phyloP scores from a whole-genome alignment of 2,113 vertebrate genomes.

The Grammomys surdaster region DNA sequence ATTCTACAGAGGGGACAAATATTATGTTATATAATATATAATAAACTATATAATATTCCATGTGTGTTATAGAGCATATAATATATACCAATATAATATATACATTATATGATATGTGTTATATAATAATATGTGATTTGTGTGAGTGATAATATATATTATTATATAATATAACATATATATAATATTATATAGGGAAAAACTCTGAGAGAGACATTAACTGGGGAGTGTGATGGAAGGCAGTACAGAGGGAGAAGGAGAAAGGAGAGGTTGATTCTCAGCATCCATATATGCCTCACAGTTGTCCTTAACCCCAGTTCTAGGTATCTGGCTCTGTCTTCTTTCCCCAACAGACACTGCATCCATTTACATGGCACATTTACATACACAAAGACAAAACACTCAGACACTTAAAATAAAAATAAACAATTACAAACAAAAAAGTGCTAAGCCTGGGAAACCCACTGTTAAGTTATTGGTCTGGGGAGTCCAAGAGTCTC shows the following conservation, averaged over 20 bases:
- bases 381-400: not conserved
- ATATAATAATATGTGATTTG: no score
- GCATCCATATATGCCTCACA: not conserved
- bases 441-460: not conserved
- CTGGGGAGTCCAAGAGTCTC: not conserved
- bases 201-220: no score
- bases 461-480: not conserved
- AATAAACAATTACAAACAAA: not conserved
- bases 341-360: not conserved
- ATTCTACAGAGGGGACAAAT: not conserved
- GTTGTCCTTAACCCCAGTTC: not conserved
- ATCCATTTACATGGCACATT: not conserved
- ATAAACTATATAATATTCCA: not conserved
- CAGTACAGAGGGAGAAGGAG: no score
- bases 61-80: not conserved
- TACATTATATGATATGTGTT: not conserved
- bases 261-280: not conserved
- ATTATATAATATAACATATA: not conserved
- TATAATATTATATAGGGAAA: no score
- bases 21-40: not conserved
- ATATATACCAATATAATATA: not conserved
- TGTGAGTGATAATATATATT: not conserved
- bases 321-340: not conserved
- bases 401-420: not conserved
- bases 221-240: no score